Conservation (phyloP, 2,797 vertebrate genomes). For the Etheostoma perlongum region DNA sequence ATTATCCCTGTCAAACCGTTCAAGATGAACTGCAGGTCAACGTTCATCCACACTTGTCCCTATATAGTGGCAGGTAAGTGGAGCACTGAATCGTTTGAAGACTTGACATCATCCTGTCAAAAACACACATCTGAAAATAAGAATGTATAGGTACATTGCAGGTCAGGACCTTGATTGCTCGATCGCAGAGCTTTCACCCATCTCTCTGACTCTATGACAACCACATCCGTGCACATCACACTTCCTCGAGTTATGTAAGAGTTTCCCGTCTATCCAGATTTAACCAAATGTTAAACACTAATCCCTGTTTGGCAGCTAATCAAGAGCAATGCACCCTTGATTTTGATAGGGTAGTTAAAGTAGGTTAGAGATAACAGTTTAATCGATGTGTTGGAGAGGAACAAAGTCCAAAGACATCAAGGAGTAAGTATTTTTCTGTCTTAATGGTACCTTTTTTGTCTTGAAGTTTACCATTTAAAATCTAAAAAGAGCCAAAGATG, state of each 20-base stretch:
- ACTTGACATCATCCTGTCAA: constrained; percentile 15
- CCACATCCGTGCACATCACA: background rate
- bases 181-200: background rate
- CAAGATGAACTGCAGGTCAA: background rate
- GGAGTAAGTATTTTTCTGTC: background rate
- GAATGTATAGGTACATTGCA: background rate
- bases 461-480: background rate
- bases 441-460: background rate
- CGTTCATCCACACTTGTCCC: background rate
- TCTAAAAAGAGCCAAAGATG: background rate
- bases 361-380: constrained; percentile 12
- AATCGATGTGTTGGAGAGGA: constrained; percentile 3
- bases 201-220: background rate
- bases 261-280: constrained; percentile 19
- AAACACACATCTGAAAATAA: constrained; percentile 18
- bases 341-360: background rate
- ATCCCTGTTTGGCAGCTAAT: constrained; percentile 27
- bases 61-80: background rate
- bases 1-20: background rate
- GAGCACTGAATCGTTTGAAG: background rate
- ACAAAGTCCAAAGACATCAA: constrained; percentile 21
- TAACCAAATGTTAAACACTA: constrained; percentile 35
- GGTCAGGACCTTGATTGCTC: background rate
- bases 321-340: constrained; percentile 6
- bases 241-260: constrained; percentile 23